phyloP scores from a whole-genome alignment of 2,888 invertebrate species.

The Epinotia brunnichana region DNA sequence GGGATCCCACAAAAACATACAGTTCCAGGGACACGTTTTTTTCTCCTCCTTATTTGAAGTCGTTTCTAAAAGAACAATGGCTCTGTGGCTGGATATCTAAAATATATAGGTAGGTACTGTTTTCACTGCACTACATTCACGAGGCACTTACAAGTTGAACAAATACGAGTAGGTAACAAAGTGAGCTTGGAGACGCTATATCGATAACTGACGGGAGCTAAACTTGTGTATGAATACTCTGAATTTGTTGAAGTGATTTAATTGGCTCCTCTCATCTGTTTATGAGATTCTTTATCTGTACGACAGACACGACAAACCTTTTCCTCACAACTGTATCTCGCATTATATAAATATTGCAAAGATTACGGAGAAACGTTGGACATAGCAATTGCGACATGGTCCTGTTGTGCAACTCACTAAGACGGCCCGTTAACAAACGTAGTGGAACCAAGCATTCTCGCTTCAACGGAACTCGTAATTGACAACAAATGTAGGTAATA shows the following conservation, averaged over 20 bases:
- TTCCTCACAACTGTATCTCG: slow-evolving; percentile 25
- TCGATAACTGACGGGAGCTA: neutral
- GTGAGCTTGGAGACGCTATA: neutral
- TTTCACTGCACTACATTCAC: neutral
- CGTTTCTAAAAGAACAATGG: no score
- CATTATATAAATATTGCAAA: slow-evolving; percentile 41
- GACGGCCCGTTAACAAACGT: slow-evolving; percentile 61
- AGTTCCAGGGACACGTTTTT: no score
- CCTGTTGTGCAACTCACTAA: slow-evolving; percentile 61
- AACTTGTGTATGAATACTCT: neutral
- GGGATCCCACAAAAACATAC: no score
- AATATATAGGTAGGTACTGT: neutral
- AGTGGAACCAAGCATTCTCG: slow-evolving; percentile 58
- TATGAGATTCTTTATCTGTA: neutral
- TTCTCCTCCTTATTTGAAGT: no score
- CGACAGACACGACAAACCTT: neutral
- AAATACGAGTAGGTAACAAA: neutral
- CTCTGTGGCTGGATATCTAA: no score
- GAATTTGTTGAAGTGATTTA: neutral
- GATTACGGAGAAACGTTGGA: slow-evolving; percentile 51
- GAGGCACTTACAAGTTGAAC: neutral
- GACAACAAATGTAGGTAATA: slow-evolving; percentile 26
- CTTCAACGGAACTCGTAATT: slow-evolving; percentile 46
- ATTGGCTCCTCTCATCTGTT: neutral
- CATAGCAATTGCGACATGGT: slow-evolving; percentile 63